Base-by-base conservation (phyloP, 2,797 vertebrate genomes). In the Danionella dracula region DNA sequence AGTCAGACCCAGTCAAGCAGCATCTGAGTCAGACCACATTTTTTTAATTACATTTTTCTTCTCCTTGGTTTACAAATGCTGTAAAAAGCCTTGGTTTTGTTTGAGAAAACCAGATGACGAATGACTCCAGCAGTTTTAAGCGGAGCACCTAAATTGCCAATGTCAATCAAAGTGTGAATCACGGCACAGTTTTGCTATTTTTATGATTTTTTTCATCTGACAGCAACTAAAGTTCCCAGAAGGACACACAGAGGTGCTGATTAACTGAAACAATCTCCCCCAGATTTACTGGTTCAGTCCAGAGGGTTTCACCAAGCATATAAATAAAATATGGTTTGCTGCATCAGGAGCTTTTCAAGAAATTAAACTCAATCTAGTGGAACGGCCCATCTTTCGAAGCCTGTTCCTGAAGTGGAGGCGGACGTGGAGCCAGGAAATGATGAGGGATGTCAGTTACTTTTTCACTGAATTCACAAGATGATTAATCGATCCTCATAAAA, bases 251-350 rank as follows among this genome's bases (percentile, higher is more conserved):
- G 42, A 32, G 46, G 59, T 42, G n/a, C n/a, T n/a, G n/a, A n/a
- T n/a, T n/a, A n/a, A n/a, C n/a, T n/a, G n/a, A n/a, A n/a, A 63
- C 67, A 71, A 57, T 41, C 57, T 71, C 42, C 77, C 76, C 73
- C 68, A 40, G 79, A 74, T 76, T 79, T 75, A 79, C 63, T 71
- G 72, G 70, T 77, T 78, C 71, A 76, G 77, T 71, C 75, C 66
- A 79, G 75, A 57, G 49, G 68, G 57, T 63, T 78, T 76, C 68
- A 63, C 73, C 71, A 74, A 71, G 76, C 76, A 77, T 65, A 78
- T 79, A 78, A 79, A 79, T 76, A 78, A 78, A 78, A 81, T 42
- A 76, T 77, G 73, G 78, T 79, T 78, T 70, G 76, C 76, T 78
- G 76, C 74, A 77, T 79, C 76, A 73, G 69, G 69, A 58, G 53